phyloP scores from a whole-genome alignment of 2,888 invertebrate species.

The Chrysina gloriosa region DNA sequence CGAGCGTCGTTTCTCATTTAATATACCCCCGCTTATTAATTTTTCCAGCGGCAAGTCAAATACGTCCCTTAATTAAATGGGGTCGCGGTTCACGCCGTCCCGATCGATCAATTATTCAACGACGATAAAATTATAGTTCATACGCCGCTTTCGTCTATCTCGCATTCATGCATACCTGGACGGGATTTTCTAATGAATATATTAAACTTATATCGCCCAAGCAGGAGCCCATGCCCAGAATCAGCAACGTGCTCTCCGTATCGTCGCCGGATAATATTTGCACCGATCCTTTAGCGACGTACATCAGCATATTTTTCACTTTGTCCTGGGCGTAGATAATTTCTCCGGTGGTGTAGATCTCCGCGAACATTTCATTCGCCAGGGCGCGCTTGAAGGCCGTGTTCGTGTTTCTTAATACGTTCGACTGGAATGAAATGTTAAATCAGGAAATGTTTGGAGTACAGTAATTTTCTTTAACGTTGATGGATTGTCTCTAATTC shows the following conservation, averaged over 20 bases:
- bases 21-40: no score
- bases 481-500: no score
- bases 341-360: constrained; percentile 50
- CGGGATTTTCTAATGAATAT: constrained; percentile 45
- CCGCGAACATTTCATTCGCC: constrained; percentile 47
- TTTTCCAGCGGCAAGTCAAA: background rate
- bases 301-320: constrained; percentile 48
- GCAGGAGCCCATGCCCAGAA: constrained; percentile 49
- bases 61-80: constrained; percentile 7
- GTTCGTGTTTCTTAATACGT: constrained; percentile 45
- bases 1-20: no score
- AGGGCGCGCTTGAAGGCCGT: constrained; percentile 49
- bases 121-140: constrained; percentile 2
- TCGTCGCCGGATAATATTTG: constrained; percentile 52
- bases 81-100: background rate
- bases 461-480: no score
- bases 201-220: constrained; percentile 49
- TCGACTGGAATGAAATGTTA: constrained; percentile 45
- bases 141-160: background rate
- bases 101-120: constrained; percentile 7
- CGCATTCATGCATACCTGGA: constrained; percentile 44
- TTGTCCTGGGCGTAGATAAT: constrained; percentile 47
- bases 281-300: constrained; percentile 49
- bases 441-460: no score
- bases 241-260: constrained; percentile 50